phyloP scores from a whole-genome alignment of 1,140 invertebrate species.

The Coptotermes formosanus region DNA sequence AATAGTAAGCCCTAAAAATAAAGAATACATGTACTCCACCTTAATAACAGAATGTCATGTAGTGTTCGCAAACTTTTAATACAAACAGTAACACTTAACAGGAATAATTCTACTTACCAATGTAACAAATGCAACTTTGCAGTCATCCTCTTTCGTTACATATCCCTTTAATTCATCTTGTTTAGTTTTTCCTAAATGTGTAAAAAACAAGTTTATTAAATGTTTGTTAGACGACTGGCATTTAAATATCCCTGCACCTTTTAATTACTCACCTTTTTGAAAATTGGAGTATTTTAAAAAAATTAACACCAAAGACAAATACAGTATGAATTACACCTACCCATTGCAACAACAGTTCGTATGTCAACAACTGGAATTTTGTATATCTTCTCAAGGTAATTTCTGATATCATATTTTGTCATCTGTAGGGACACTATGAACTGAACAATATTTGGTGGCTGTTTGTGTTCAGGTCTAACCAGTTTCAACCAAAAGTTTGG shows the following conservation, averaged over 20 bases:
- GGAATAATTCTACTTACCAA: conserved; percentile 61
- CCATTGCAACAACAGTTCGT: conserved; percentile 66
- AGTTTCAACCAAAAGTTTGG: conserved; percentile 96
- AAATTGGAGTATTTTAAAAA: conserved; percentile 26
- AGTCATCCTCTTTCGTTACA: conserved; percentile 80
- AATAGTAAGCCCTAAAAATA: not conserved
- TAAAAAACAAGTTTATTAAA: conserved; percentile 39
- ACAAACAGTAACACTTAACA: not conserved
- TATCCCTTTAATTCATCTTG: conserved; percentile 51
- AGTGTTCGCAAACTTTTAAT: not conserved
- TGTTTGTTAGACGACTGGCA: conserved; percentile 44
- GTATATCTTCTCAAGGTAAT: conserved; percentile 95
- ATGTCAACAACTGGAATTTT: conserved; percentile 74
- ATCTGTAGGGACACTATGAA: conserved; percentile 88
- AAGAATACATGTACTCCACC: not conserved
- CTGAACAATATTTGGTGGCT: conserved; percentile 73
- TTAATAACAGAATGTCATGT: not conserved
- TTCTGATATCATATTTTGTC: conserved; percentile 82
- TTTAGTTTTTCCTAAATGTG: conserved; percentile 43
- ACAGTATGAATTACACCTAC: conserved; percentile 43
- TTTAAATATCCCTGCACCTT: not conserved
- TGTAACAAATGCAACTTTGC: conserved; percentile 76
- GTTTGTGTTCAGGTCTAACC: conserved; percentile 58
- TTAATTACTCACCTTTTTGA: conserved; percentile 20
- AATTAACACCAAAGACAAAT: no score